phyloP scores from a whole-genome alignment of 2,113 vertebrate genomes.

The Myocastor coypus region DNA sequence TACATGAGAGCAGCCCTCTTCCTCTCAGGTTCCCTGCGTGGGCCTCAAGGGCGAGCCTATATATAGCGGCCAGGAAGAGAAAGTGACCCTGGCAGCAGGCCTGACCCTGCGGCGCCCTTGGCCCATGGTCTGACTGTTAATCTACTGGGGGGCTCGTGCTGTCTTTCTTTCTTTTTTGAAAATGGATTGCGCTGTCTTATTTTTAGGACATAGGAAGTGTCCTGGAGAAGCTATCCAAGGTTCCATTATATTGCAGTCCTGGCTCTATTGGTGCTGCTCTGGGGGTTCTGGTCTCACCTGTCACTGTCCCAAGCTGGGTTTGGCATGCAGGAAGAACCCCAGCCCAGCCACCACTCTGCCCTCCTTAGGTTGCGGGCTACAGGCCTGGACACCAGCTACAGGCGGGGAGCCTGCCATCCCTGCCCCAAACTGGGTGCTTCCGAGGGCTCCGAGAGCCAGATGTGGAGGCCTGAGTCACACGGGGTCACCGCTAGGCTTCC shows the following conservation, averaged over 20 bases:
- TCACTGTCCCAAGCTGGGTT: neutral
- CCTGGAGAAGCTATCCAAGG: neutral
- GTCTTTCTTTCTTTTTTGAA: neutral
- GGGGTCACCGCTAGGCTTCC: neutral
- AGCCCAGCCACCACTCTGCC: neutral
- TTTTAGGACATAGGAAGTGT: constrained; percentile 49
- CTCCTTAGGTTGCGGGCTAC: neutral
- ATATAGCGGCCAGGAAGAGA: constrained; percentile 42
- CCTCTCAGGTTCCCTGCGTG: neutral
- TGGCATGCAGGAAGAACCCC: neutral
- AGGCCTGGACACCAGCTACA: no score
- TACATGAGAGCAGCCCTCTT: neutral
- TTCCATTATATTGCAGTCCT: neutral
- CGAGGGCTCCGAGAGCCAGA: neutral
- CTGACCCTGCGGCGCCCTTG: neutral
- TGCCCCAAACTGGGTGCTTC: no score
- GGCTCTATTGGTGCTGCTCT: neutral
- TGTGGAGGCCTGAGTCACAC: neutral
- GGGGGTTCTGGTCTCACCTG: neutral
- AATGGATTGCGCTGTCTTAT: constrained; percentile 19
- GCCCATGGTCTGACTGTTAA: constrained; percentile 47
- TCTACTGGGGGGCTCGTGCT: neutral
- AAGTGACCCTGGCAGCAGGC: neutral
- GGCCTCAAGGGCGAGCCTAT: neutral
- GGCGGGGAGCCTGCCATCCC: neutral